Base-by-base conservation (phyloP, 2,888 invertebrate species). In the Hydropsyche betteni region DNA sequence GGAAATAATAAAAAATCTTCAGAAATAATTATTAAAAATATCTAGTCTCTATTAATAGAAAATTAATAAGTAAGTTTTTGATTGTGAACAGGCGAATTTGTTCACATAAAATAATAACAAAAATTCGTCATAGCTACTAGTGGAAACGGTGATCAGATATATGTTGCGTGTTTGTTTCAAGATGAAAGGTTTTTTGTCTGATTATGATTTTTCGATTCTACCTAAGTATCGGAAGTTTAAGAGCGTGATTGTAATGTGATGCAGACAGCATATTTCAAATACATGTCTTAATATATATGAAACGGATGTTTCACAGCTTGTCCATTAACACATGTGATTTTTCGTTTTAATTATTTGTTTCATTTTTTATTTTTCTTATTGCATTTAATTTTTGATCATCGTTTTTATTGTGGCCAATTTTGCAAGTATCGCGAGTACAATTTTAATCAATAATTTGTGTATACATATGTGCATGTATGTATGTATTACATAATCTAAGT, bases 51-150 rank as follows among this genome's bases (percentile, higher is more conserved):
- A 64, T 64, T 3, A 64, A 36, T 64, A 36, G 64, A 64, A 12
- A 64, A 64, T 36, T 64, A 34, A 33, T 33, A 64, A 64, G 36
- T 64, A 64, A 64, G 64, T 64, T 64, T 64, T 64, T 64, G 34
- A 64, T 36, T 64, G 64, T 64, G 64, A 64, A 64, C 36, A n/a
- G 34, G 64, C 64, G 64, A 36, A 58, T 36, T 36, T 64, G 64
- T 64, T 64, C 64, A 64, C 36, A 12, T 24, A 58, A 58, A 58
- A 58, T 44, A 44, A 58, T 58, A 58, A 58, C 58, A 58, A 24
- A 24, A 58, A 16, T 58, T 58, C 58, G 58, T 64, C 64, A 64
- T 36, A 64, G 36, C n/a, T 64, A 34, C 34, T 64, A 64, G 24
- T 64, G 64, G 34, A 64, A 64, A 33, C 64, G 36, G 64, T 64